phyloP scores from a whole-genome alignment of 2,113 vertebrate genomes.

The Hoplias malabaricus region DNA sequence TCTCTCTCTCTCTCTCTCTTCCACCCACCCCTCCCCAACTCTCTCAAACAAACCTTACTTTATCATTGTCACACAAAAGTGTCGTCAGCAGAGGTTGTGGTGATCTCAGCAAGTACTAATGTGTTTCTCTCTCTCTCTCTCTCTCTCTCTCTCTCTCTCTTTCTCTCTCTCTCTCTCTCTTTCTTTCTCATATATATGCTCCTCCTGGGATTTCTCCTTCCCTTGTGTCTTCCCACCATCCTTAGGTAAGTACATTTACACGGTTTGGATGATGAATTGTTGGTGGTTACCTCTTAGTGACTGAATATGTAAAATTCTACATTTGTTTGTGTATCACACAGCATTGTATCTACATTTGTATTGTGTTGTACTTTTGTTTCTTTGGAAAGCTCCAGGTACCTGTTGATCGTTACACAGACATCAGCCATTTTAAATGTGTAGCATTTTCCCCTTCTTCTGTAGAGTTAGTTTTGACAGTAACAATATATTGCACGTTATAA shows the following conservation, averaged over 20 bases:
- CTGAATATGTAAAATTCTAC: neutral
- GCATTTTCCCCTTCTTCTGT: too few species aligned
- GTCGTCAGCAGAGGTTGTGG: neutral
- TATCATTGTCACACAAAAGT: neutral
- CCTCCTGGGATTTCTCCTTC: neutral
- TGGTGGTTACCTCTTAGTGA: too few species aligned
- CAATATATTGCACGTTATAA: too few species aligned
- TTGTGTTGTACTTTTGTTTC: too few species aligned
- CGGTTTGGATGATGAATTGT: neutral
- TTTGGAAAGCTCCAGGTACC: too few species aligned
- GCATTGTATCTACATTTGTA: neutral
- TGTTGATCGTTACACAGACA: neutral
- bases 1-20: neutral
- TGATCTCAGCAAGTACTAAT: neutral
- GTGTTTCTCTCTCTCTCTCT: neutral
- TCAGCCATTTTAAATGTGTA: too few species aligned
- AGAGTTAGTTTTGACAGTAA: too few species aligned
- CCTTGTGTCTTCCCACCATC: neutral
- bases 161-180: neutral
- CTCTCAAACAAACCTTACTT: neutral
- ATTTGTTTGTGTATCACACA: neutral
- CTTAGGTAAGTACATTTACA: conserved; percentile 23
- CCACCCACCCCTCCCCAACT: neutral
- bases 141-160: neutral
- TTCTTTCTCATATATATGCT: neutral